Conservation (phyloP, 2,797 vertebrate genomes). For the Rachycentron canadum region DNA sequence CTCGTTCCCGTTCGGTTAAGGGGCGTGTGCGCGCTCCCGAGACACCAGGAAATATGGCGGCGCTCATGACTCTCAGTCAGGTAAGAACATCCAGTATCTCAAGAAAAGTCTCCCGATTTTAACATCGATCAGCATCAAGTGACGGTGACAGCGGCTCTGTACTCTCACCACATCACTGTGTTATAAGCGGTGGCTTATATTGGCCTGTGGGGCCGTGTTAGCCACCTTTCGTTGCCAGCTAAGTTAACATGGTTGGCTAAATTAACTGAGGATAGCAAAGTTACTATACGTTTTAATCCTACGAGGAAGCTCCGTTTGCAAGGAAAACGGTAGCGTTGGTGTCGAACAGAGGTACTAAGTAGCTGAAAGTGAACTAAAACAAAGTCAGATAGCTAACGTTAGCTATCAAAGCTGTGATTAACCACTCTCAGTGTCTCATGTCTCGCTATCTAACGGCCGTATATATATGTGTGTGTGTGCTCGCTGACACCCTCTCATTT, state of each 20-base stretch:
- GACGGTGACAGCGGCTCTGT: background rate
- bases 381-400: slow-evolving; percentile 19
- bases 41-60: slow-evolving; percentile 93
- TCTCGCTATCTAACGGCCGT: background rate
- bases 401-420: slow-evolving; percentile 1
- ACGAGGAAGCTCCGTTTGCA: background rate
- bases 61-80: slow-evolving; percentile 92
- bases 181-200: background rate
- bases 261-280: slow-evolving; percentile 35
- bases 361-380: background rate
- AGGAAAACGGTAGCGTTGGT: background rate
- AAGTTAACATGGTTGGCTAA: slow-evolving; percentile 60
- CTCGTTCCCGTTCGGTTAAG: slow-evolving; percentile 56
- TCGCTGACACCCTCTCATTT: background rate
- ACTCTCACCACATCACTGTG: rapidly evolving
- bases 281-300: slow-evolving; percentile 7
- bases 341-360: rapidly evolving
- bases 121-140: background rate
- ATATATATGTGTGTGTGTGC: background rate
- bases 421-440: background rate
- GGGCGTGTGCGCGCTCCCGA: slow-evolving; percentile 75
- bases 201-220: background rate
- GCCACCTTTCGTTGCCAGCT: slow-evolving; percentile 25
- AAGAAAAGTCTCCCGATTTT: slow-evolving; percentile 40
- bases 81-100: slow-evolving; percentile 81